Percentiles rank a stretch among this genome's conserved stretches.
These are phyloP conservation scores for Phylloscopus trochilus DNA, from an alignment of 2,113 vertebrate species.

Conservation along the genomic window DNA sequence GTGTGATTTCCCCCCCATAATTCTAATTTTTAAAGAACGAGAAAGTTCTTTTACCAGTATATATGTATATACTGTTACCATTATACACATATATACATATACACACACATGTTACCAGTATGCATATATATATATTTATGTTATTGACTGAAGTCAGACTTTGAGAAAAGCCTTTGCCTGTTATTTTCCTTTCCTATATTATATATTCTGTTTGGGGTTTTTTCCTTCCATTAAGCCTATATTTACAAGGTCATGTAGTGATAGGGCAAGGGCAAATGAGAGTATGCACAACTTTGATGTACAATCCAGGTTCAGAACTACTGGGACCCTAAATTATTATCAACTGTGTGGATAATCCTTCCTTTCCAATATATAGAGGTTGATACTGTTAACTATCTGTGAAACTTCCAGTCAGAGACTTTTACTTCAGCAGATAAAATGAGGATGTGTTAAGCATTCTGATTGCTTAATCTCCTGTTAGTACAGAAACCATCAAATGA, in stretches of 20 bases:
- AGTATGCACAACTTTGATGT: background rate
- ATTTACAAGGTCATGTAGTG: background rate
- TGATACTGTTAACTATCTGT: background rate
- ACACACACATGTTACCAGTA: background rate
- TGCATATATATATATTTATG: background rate
- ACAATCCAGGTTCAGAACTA: background rate
- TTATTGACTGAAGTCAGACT: background rate
- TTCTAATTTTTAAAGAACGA: background rate
- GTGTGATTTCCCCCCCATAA: rapidly evolving
- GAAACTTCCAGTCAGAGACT: background rate
- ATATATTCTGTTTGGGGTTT: background rate
- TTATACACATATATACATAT: background rate
- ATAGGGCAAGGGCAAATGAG: rapidly evolving
- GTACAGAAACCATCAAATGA: background rate
- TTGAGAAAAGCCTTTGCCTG: background rate
- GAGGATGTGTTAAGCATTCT: background rate
- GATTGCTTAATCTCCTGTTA: background rate
- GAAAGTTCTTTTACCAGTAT: background rate
- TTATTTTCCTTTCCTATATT: background rate
- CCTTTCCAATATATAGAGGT: background rate
- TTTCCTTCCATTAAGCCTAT: background rate
- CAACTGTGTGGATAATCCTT: background rate
- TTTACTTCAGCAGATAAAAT: background rate
- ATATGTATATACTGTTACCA: background rate
- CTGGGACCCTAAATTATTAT: background rate